Conservation (phyloP, 2,797 vertebrate species). For the Anguilla megastoma region DNA sequence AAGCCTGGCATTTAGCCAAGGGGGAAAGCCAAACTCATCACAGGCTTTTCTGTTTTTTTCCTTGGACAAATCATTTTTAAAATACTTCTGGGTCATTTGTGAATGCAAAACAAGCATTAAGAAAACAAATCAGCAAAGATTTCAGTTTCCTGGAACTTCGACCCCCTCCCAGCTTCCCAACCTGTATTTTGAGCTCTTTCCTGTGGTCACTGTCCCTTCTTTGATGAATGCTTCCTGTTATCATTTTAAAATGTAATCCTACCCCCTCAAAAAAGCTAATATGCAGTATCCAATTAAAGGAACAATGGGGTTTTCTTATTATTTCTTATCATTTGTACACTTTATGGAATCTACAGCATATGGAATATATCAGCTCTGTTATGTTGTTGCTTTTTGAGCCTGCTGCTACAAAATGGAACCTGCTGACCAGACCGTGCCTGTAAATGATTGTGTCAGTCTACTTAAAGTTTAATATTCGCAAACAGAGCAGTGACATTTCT, state of each 20-base stretch:
- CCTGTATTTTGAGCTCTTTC: neutral
- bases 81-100: too few species aligned
- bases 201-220: neutral
- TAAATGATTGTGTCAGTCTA: conserved; percentile 81
- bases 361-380: conserved; percentile 28
- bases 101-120: too few species aligned
- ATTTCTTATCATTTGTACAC: neutral
- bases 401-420: neutral
- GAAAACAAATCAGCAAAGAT: too few species aligned
- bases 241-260: neutral
- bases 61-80: too few species aligned
- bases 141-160: too few species aligned
- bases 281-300: neutral
- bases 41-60: too few species aligned
- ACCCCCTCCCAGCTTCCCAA: neutral
- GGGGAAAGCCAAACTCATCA: too few species aligned
- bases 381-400: conserved; percentile 58
- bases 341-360: neutral
- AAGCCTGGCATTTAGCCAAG: too few species aligned
- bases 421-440: conserved; percentile 71
- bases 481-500: conserved; percentile 72
- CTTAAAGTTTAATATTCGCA: conserved; percentile 78
- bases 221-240: neutral
- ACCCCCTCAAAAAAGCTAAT: neutral
- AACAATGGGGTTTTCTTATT: neutral